phyloP scores from a whole-genome alignment of 1,140 invertebrate species.

The Sycophaga agraensis region DNA sequence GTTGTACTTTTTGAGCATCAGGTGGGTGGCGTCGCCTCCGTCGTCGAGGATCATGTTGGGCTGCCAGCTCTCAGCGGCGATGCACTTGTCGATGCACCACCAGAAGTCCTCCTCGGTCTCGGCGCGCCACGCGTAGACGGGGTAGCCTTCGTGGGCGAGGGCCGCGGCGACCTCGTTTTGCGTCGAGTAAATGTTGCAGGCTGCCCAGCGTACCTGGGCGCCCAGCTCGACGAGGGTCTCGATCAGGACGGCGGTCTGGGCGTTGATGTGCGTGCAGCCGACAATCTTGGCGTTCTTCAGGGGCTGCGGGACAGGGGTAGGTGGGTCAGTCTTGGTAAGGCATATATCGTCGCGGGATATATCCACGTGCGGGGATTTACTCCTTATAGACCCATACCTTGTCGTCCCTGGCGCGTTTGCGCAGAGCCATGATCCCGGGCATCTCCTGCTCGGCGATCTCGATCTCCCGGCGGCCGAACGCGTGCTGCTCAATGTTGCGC shows the following conservation, averaged over 20 bases:
- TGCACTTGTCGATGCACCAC: conserved; percentile 97
- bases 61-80: conserved; percentile 90
- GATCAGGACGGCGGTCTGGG: conserved; percentile 94
- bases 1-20: conserved; percentile 96
- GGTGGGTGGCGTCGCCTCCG: conserved; percentile 94
- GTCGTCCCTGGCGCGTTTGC: conserved; percentile 87
- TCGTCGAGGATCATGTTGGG: conserved; percentile 99
- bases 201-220: conserved; percentile 90
- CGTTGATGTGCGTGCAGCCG: conserved; percentile 97
- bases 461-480: conserved; percentile 93
- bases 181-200: conserved; percentile 98
- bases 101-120: conserved; percentile 98
- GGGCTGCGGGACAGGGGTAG: conserved; percentile 56
- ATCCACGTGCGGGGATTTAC: too few species aligned
- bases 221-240: conserved; percentile 90
- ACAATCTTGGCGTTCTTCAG: conserved; percentile 94
- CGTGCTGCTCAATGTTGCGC: conserved; percentile 86
- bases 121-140: conserved; percentile 93
- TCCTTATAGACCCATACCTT: too few species aligned
- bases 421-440: conserved; percentile 94
- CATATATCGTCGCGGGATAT: too few species aligned
- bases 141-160: conserved; percentile 84
- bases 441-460: conserved; percentile 99
- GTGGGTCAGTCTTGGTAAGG: too few species aligned
- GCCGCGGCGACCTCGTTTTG: conserved; percentile 98